These are phyloP conservation scores for Cyprinella venusta DNA, from an alignment of 2,797 vertebrate genomes.

Conservation along the genomic window DNA sequence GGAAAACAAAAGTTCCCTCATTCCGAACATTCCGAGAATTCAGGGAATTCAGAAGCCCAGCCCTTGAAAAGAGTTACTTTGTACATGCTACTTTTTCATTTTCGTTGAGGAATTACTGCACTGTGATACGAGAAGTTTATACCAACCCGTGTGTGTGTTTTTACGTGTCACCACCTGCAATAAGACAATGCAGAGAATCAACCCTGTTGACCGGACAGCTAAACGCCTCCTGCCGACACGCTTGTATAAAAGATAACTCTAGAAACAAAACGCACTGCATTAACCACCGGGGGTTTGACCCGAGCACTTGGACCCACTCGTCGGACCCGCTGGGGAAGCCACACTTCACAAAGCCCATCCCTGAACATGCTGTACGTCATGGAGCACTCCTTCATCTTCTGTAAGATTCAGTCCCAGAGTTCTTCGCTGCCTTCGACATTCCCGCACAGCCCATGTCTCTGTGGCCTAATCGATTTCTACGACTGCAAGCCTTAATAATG, in stretches of 20 bases:
- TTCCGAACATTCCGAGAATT: constrained; percentile 59
- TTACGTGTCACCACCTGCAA: constrained; percentile 58
- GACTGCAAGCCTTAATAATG: constrained; percentile 90
- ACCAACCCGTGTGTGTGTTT: constrained; percentile 49
- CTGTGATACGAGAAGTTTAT: constrained; percentile 69
- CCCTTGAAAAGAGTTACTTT: constrained; percentile 64
- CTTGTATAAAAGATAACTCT: constrained; percentile 53
- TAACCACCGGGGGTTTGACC: constrained; percentile 71
- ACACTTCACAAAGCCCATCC: constrained; percentile 46
- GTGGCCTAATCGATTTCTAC: constrained; percentile 70
- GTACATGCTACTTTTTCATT: constrained; percentile 29
- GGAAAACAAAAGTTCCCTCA: constrained; percentile 57
- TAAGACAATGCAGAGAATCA: constrained; percentile 55
- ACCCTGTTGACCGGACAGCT: constrained; percentile 56
- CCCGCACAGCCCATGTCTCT: constrained; percentile 51
- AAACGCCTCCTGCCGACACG: constrained; percentile 50
- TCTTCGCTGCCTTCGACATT: constrained; percentile 68
- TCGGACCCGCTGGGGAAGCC: constrained; percentile 58
- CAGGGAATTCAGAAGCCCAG: constrained; percentile 59
- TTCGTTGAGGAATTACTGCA: constrained; percentile 69
- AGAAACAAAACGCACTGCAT: constrained; percentile 71
- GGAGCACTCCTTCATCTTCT: constrained; percentile 41
- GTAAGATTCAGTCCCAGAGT: constrained; percentile 45
- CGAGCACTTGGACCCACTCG: constrained; percentile 84
- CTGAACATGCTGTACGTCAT: constrained; percentile 57